Evolutionary conservation across 2,113 vertebrate genomes (phyloP).

Genomic region (Boulengeromyrus knoepffleri): DNA sequence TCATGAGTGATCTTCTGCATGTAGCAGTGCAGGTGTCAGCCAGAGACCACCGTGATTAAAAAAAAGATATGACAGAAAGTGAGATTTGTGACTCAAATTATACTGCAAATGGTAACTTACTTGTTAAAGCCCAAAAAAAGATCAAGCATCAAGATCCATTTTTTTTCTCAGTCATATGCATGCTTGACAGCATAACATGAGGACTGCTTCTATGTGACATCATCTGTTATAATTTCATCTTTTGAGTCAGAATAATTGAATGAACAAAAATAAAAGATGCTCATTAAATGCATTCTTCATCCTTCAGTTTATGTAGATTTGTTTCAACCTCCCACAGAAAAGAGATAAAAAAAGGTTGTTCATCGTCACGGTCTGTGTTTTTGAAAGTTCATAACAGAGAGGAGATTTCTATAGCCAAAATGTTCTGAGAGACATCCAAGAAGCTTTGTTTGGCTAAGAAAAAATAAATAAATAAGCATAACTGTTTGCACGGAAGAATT

Average conservation of each 20-base stretch:
- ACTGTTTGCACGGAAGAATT: background rate
- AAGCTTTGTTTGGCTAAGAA: background rate
- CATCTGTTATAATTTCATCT: background rate
- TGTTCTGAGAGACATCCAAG: background rate
- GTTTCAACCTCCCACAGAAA: background rate
- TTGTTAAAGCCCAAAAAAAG: background rate
- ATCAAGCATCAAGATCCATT: background rate
- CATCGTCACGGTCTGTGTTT: background rate
- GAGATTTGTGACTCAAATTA: background rate
- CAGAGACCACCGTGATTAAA: background rate
- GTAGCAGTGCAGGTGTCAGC: background rate
- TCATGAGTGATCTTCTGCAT: background rate
- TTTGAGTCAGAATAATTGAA: background rate
- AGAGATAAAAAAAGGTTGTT: background rate
- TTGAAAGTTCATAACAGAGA: background rate
- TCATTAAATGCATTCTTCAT: background rate
- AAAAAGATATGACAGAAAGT: background rate
- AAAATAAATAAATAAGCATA: background rate
- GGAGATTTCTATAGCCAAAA: background rate
- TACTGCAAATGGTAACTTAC: background rate
- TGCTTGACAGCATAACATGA: background rate
- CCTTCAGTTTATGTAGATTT: background rate
- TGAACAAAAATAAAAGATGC: background rate
- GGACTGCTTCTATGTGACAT: background rate
- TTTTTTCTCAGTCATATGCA: background rate